A percentile compares a stretch with the other conserved stretches of the same genome.
These are phyloP conservation scores for Lobophora halterata DNA, from an alignment of 2,888 invertebrate genomes.

Conservation along the genomic window DNA sequence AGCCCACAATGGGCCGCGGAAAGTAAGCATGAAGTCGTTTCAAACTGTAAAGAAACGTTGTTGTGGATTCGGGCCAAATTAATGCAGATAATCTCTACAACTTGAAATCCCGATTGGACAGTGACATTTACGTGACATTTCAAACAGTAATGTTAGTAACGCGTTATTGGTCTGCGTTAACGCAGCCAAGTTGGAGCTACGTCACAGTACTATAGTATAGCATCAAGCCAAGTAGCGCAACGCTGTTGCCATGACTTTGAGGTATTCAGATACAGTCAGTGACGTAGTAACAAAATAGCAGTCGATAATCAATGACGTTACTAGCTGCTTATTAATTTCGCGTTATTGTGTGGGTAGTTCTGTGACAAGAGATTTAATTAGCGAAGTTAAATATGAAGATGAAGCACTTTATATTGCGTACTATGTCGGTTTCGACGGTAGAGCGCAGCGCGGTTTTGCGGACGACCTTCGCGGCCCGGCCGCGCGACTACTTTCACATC, in stretches of 20 bases:
- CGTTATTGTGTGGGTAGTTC: too few species aligned
- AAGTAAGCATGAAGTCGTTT: too few species aligned
- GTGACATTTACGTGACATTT: slow-evolving; percentile 72
- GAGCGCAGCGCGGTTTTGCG: slow-evolving; percentile 29
- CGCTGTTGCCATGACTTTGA: not conserved
- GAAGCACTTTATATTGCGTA: slow-evolving; percentile 1
- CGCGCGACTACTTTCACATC: slow-evolving; percentile 66
- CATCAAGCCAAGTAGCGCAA: slow-evolving; percentile 4
- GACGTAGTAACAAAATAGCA: too few species aligned
- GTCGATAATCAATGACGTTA: too few species aligned
- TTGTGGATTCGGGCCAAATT: too few species aligned
- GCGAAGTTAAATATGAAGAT: slow-evolving; percentile 3
- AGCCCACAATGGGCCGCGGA: too few species aligned
- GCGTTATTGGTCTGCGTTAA: slow-evolving; percentile 41
- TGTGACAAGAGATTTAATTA: too few species aligned
- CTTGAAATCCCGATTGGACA: slow-evolving; percentile 19
- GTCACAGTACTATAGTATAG: slow-evolving; percentile 24
- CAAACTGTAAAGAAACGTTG: too few species aligned
- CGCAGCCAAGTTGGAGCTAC: slow-evolving; percentile 25
- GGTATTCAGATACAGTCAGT: too few species aligned
- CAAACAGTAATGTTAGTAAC: slow-evolving; percentile 46
- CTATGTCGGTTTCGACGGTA: slow-evolving; percentile 5
- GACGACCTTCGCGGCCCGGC: slow-evolving; percentile 55
- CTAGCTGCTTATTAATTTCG: too few species aligned
- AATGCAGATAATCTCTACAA: slow-evolving; percentile 16